A percentile compares a stretch with the other conserved stretches of the same genome.
These are phyloP conservation scores for Phlogophora meticulosa DNA, from an alignment of 2,888 invertebrate species.

Conservation along the genomic window DNA sequence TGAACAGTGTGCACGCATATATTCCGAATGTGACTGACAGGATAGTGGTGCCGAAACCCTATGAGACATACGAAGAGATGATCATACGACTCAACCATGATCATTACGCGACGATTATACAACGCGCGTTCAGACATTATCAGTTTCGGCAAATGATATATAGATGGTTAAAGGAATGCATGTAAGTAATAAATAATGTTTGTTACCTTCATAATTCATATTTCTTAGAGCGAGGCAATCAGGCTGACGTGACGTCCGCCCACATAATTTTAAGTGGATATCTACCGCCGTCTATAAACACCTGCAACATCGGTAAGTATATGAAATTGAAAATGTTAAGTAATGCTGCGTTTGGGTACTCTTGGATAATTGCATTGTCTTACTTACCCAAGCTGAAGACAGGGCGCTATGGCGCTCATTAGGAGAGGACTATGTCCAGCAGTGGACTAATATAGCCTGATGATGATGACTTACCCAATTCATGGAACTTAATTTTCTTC, in stretches of 20 bases:
- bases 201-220: neutral
- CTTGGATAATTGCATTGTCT: neutral
- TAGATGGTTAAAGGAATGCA: constrained; percentile 84
- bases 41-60: constrained; percentile 91
- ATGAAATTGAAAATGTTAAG: neutral
- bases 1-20: constrained; percentile 89
- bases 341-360: neutral
- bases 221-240: neutral
- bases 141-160: constrained; percentile 85
- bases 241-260: neutral
- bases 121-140: constrained; percentile 92
- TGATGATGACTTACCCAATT: neutral
- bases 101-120: constrained; percentile 92
- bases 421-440: no score
- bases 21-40: constrained; percentile 92
- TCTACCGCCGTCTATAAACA: neutral
- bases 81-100: constrained; percentile 90
- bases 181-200: constrained; percentile 71
- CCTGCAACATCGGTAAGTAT: neutral
- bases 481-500: no score
- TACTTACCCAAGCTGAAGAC: no score
- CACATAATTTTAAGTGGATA: no score
- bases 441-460: no score
- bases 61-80: constrained; percentile 93
- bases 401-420: no score